Conservation (phyloP, 1,140 invertebrate species). For the Choristoneura fumiferana region DNA sequence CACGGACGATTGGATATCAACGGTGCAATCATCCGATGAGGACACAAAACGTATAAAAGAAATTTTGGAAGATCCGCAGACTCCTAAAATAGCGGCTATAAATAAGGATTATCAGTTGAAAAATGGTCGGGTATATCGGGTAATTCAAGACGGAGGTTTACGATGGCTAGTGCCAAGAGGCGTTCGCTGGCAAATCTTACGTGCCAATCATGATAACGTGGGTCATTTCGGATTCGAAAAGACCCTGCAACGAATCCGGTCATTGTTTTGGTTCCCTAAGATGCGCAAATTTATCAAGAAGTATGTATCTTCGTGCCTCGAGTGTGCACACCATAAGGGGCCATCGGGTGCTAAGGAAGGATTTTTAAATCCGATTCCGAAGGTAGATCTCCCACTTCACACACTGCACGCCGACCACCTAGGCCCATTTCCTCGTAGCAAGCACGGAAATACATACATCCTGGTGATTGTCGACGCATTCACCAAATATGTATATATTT, state of each 20-base stretch:
- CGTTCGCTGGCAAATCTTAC: constrained; percentile 9
- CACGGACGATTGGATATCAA: constrained; percentile 13
- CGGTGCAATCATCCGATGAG: constrained; percentile 7
- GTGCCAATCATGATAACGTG: constrained; percentile 20
- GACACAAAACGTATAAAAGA: constrained; percentile 18
- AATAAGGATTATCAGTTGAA: constrained; percentile 4
- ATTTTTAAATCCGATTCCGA: constrained; percentile 15
- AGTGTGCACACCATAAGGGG: constrained; percentile 24
- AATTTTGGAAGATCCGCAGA: not conserved
- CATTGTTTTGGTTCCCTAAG: constrained; percentile 24
- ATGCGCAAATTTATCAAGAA: constrained; percentile 26
- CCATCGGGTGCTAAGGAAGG: constrained; percentile 18
- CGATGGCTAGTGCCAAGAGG: constrained; percentile 15
- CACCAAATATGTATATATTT: constrained; percentile 6
- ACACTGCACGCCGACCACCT: no score
- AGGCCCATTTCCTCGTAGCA: constrained; percentile 7
- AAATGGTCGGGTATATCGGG: constrained; percentile 11
- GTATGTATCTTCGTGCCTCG: constrained; percentile 23
- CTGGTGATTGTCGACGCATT: constrained; percentile 11
- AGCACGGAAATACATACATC: not conserved
- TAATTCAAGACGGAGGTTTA: not conserved
- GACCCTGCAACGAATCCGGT: constrained; percentile 21
- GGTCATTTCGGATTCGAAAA: constrained; percentile 24
- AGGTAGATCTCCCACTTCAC: constrained; percentile 9
- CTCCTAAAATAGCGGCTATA: constrained; percentile 3